Evolutionary conservation across 2,113 vertebrate genomes (phyloP), one percentile per base, ranked within the genome.

Genomic region (Gobiocypris rarus): DNA sequence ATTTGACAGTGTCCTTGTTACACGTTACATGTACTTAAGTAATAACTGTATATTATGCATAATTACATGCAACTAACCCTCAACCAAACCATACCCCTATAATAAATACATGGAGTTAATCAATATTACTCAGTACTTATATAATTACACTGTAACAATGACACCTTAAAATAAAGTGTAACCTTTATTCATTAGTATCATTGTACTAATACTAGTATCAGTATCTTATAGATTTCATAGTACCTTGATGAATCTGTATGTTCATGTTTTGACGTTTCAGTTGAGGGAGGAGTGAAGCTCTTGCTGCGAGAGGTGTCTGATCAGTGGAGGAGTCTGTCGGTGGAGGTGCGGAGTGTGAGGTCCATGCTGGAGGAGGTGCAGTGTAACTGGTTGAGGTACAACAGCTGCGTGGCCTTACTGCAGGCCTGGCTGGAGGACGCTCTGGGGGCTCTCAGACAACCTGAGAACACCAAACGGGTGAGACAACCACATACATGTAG

Each of bases 291-390:
- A 3, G 96, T 99, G 81, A 96, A 93, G 91, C 97, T 96, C 86
- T 98, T 99, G 90, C 95, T 99, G 92, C 92, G 76, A 28, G 97
- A 99, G 3, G 95, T 97, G 59, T 94, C 96, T 0, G 94, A 94
- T 75, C 98, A 99, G 90, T 99, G 98, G 98, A 96, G 94, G 88
- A 97, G 98, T 86, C 93, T 99, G 83, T 96, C 97, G 0, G 94
- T 99, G 88, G 98, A 99, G 88, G 95, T 99, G 56, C 95, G 97
- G n/a, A 98, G 98, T 0, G 98, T 99, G 13, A 93, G 96, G 81
- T 99, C 97, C 92, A 99, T 99, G 98, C 93, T 99, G 90, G 97
- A 99, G 88, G 98, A 99, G 91, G 98, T 99, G 38, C 93, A 97
- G 63, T 90, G 95, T 48, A 99, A 99, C 90, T 99, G 98, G 98